Percentiles rank a stretch among this genome's conserved stretches.
Conservation (phyloP, 2,113 vertebrate genomes). For the Sander lucioperca region DNA sequence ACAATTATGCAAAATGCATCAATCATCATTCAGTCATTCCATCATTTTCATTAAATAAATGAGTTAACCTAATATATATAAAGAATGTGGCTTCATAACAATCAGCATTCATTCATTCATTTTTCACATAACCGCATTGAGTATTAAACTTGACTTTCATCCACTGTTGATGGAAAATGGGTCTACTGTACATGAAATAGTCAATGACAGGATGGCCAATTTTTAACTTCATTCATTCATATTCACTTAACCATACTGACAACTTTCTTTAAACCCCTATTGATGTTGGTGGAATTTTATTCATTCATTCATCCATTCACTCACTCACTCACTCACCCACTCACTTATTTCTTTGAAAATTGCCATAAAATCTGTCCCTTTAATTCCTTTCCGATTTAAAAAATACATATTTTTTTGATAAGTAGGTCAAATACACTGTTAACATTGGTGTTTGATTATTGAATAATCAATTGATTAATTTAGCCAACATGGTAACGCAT, state of each 20-base stretch:
- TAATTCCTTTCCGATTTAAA: neutral
- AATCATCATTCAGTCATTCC: neutral
- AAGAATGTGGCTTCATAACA: neutral
- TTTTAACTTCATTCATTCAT: neutral
- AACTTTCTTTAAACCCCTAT: too few relatives aligned
- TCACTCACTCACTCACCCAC: neutral
- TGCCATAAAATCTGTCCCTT: neutral
- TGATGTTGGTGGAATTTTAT: neutral
- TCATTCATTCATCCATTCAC: neutral
- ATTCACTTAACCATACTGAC: neutral
- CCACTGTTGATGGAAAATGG: neutral
- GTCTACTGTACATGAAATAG: neutral
- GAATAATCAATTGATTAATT: neutral
- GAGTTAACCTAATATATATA: neutral
- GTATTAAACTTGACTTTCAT: neutral
- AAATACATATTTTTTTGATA: neutral
- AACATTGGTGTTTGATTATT: neutral
- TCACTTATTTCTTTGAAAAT: neutral
- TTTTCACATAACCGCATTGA: neutral
- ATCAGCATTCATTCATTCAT: neutral
- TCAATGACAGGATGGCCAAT: neutral
- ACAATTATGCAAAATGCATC: neutral
- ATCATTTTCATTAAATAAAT: neutral
- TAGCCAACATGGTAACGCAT: neutral
- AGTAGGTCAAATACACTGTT: neutral